phyloP scores from a whole-genome alignment of 2,797 vertebrate species.

The Chloroceryle inda region DNA sequence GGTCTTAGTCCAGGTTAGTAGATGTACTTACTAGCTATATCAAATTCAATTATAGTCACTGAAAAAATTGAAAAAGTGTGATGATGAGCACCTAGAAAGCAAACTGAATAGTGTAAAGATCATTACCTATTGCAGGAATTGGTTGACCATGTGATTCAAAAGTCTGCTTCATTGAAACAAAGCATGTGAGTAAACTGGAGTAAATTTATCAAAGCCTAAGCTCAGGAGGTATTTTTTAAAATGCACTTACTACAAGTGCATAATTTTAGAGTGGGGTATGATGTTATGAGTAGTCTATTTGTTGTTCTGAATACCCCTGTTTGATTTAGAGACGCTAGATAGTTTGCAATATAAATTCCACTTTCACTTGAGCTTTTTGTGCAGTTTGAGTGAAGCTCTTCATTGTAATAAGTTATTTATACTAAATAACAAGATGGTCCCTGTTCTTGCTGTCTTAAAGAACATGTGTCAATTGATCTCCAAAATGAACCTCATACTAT shows the following conservation, averaged over 20 bases:
- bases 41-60: not conserved
- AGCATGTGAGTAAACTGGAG: not conserved
- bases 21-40: not conserved
- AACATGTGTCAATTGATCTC: not conserved
- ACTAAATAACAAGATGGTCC: not conserved
- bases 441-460: not conserved
- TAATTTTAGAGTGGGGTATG: not conserved
- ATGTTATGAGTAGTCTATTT: not conserved
- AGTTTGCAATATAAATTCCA: not conserved
- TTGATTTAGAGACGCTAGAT: not conserved
- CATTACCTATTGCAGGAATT: not conserved
- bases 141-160: not conserved
- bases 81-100: not conserved
- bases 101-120: not conserved
- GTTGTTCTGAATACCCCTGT: not conserved
- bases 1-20: not conserved
- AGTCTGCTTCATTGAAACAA: not conserved
- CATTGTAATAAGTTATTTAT: not conserved
- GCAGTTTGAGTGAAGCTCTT: not conserved
- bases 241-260: not conserved
- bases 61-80: not conserved
- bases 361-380: not conserved
- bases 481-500: not conserved
- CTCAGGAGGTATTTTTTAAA: not conserved
- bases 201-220: not conserved